Evolutionary conservation across 2,113 vertebrate genomes (phyloP).

Genomic region (Ceratotherium simum): DNA sequence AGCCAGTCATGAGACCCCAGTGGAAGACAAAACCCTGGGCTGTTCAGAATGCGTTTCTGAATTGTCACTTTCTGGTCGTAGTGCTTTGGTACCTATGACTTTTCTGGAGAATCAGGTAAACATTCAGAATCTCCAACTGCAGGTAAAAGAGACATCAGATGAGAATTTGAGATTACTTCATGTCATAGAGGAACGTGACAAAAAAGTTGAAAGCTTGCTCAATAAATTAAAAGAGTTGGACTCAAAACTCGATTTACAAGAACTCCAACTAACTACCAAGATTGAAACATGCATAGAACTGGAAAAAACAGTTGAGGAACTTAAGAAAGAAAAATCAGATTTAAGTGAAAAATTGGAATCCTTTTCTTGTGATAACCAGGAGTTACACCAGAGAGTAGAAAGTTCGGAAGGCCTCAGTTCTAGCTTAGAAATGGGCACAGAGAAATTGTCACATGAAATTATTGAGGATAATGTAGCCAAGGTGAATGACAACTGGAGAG

Average conservation of each 20-base stretch:
- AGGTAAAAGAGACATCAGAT: slow-evolving; percentile 66
- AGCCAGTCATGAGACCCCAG: not conserved
- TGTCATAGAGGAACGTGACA: slow-evolving; percentile 54
- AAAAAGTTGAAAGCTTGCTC: slow-evolving; percentile 71
- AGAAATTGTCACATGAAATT: slow-evolving; percentile 81
- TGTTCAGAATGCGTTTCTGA: not conserved
- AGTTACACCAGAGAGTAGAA: slow-evolving; percentile 68
- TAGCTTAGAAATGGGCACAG: slow-evolving; percentile 83
- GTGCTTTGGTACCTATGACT: not conserved
- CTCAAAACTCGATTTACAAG: slow-evolving; percentile 82
- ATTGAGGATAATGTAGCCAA: slow-evolving; percentile 83
- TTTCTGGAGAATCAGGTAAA: slow-evolving; percentile 63
- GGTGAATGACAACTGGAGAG: slow-evolving; percentile 84
- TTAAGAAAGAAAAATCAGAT: slow-evolving; percentile 84
- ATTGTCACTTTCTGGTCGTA: slow-evolving; percentile 51
- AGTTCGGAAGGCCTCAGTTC: slow-evolving; percentile 78
- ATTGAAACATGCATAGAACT: slow-evolving; percentile 83
- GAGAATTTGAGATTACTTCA: slow-evolving; percentile 72
- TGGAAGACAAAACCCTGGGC: not conserved
- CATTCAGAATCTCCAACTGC: slow-evolving; percentile 63
- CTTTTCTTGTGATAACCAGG: slow-evolving; percentile 79
- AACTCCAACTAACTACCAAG: slow-evolving; percentile 84
- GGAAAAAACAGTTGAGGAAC: slow-evolving; percentile 79
- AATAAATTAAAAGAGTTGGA: slow-evolving; percentile 81
- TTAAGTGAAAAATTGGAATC: slow-evolving; percentile 78